Evolutionary conservation across 2,113 vertebrate genomes (phyloP).

Genomic region (Parotia lawesii): DNA sequence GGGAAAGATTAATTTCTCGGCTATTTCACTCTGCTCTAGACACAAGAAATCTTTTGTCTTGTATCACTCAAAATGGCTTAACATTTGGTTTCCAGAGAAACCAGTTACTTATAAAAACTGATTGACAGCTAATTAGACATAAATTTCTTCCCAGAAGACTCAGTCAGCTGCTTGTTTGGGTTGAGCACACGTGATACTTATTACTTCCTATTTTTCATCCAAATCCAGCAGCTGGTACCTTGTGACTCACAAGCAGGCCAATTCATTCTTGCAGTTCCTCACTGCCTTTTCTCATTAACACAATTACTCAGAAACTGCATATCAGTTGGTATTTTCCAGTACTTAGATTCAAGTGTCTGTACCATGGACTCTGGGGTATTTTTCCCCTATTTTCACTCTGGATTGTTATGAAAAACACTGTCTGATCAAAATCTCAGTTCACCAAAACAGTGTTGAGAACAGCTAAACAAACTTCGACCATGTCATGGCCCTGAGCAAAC

Average conservation of each 20-base stretch:
- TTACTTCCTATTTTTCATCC: background rate
- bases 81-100: background rate
- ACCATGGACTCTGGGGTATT: accelerated
- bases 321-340: background rate
- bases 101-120: background rate
- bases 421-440: background rate
- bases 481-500: background rate
- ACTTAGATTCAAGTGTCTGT: background rate
- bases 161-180: slow-evolving; percentile 17
- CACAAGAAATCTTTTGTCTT: background rate
- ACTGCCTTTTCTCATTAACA: background rate
- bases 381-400: background rate
- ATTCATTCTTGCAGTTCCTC: background rate
- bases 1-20: background rate
- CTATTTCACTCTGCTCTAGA: background rate
- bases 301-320: background rate
- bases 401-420: background rate
- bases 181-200: background rate
- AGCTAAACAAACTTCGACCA: background rate
- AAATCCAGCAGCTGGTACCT: slow-evolving; percentile 20
- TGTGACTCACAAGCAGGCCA: background rate
- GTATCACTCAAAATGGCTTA: background rate
- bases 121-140: background rate
- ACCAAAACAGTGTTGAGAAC: background rate
- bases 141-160: background rate